A percentile compares a stretch with the other conserved stretches of the same genome.
Conservation (phyloP, 2,113 vertebrate species). For the Lutjanus erythropterus region DNA sequence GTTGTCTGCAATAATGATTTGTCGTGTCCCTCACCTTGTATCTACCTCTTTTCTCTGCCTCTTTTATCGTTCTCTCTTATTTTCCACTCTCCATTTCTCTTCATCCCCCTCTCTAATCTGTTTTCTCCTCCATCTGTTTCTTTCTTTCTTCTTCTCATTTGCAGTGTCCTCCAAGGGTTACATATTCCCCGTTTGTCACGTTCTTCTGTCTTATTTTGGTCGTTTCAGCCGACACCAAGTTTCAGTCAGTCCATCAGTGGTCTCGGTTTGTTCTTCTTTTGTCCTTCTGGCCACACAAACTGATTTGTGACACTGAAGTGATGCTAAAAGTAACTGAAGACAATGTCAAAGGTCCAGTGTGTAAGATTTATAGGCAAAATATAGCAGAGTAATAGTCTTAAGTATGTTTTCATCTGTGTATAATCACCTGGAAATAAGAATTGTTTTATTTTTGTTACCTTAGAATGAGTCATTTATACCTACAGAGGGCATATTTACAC, state of each 20-base stretch:
- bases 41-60: constrained; percentile 42
- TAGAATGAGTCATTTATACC: too few species aligned
- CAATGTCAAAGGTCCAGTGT: too few species aligned
- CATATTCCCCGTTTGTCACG: not conserved
- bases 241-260: constrained; percentile 17
- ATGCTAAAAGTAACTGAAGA: not conserved
- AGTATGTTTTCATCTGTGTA: not conserved
- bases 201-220: constrained; percentile 21
- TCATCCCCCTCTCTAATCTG: constrained; percentile 45
- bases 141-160: constrained; percentile 23
- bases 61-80: constrained; percentile 52
- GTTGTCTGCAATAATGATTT: constrained; percentile 73
- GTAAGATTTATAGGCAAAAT: not conserved
- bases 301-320: not conserved
- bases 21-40: constrained; percentile 63
- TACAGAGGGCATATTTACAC: too few species aligned
- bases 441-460: too few species aligned
- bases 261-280: not conserved
- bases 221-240: not conserved
- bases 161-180: not conserved
- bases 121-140: constrained; percentile 50
- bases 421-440: too few species aligned
- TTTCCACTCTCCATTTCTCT: constrained; percentile 44
- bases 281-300: not conserved
- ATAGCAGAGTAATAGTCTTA: not conserved